Base-by-base conservation (phyloP, 2,113 vertebrate genomes). In the Barnardius zonarius region DNA sequence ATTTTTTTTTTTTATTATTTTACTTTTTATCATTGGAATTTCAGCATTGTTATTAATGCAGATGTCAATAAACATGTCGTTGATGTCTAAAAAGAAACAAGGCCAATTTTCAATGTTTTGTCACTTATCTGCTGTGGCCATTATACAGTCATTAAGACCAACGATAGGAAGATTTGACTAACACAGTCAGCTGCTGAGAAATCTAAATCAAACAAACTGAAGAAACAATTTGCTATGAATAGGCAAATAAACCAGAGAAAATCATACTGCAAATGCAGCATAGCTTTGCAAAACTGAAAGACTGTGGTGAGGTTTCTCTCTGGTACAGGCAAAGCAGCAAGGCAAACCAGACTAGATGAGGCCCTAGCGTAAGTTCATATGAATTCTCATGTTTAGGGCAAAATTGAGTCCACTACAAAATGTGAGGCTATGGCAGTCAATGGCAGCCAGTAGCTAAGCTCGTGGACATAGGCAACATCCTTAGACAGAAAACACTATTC, bases 31-130 rank as follows among this genome's bases (percentile, higher is more conserved):
- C 6, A 10, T 75, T 70, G 31, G 3, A 27, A 69, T 90, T 92
- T 86, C 66, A 62, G 43, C 18, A 39, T 5, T 89, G n/a, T 89
- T 92, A 88, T 77, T 91, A 94, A 93, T 91, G 81, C 46, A 92
- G 84, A 86, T 87, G 78, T 91, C 91, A 96, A 93, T 85, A 96
- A 95, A 83, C 49, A 86, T 19, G 39, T 83, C 63, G 66, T 44
- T 70, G 44, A 76, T 55, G 51, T 74, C 78, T 92, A 66, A 90
- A 93, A 80, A 66, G 84, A 91, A 96, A 91, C 39, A 86, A 94
- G 57, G 69, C 57, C 13, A 92, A 75, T 67, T 91, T 95, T 77
- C 52, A 74, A 17, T 81, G 86, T 86, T 96, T 94, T 88, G 64
- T 83, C 80, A 93, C 44, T 96, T 94, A 86, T 76, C 69, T 90